Evolutionary conservation across 1,140 invertebrate species (phyloP), one percentile per base, ranked within the genome.

Genomic region (Macrobrachium rosenbergii): DNA sequence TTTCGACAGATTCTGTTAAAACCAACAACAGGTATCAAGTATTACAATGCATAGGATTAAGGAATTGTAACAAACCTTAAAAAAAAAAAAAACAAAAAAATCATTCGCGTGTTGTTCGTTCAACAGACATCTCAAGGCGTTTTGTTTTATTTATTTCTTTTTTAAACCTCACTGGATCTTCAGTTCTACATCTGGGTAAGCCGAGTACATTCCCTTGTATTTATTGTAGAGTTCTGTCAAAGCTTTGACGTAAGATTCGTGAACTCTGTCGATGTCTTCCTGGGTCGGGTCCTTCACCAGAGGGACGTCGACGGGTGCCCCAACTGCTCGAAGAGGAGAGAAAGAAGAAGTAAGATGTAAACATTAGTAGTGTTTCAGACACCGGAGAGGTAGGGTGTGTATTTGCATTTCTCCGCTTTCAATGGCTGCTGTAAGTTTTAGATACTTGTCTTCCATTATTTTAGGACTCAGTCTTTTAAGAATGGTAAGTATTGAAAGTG

Each of bases 201-300:
- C 90, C 60, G 95, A 92, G 91, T 97, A 98, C 90, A 96, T 95
- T 14, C 92, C 90, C 91, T 98, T 98, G 87, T 98, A 92, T 58
- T 93, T 93, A 85, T 98, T 95, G 91, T 98, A 98, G 11, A 98
- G 92, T 11, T 95, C 91, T 0, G 93, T 92, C 8, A 98, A 91
- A 14, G 93, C 92, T 14, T 95, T 90, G 0, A 94, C 94, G 90
- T 98, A 98, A 91, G 94, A 93, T 12, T 92, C 91, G 90, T 98
- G 97, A 6, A 97, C 92, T 52, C 94, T 92, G 84, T 97, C 93
- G 59, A 99, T 94, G 90, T 97, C 92, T 87, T 96, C 95, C 16
- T 92, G 85, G 2, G 94, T 95, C 2, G 97, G 97, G 16, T 96
- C 93, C 12, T 92, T 90, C 87, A 94, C 95, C 91, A 94, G 94